Conservation (phyloP, 1,140 invertebrate species). For the Leptopilina boulardi region DNA sequence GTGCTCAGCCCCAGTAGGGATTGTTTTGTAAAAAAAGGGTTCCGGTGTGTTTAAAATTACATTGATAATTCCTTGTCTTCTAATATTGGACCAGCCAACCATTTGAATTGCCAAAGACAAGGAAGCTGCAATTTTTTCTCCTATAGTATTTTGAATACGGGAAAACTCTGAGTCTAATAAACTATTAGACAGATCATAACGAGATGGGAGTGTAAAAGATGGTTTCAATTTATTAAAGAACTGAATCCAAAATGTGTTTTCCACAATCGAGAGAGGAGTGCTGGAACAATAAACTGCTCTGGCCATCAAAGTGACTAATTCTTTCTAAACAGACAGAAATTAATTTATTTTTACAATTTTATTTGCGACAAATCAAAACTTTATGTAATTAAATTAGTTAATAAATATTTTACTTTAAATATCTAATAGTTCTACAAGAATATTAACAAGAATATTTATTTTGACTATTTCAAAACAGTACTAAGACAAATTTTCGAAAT, state of each 20-base stretch:
- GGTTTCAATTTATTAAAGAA: constrained; percentile 35
- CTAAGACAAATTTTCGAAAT: no score
- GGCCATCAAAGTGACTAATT: neutral
- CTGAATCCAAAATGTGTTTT: neutral
- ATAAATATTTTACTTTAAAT: no score
- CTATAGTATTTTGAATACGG: neutral
- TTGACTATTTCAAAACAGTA: no score
- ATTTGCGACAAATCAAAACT: no score
- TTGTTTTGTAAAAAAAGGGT: constrained; percentile 54
- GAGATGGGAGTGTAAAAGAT: constrained; percentile 35
- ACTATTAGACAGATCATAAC: constrained; percentile 37
- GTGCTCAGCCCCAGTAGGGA: constrained; percentile 39
- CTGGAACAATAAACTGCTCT: neutral
- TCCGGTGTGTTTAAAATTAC: constrained; percentile 54
- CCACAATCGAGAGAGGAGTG: neutral
- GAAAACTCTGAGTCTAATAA: constrained; percentile 18
- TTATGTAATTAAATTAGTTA: no score
- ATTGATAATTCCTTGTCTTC: constrained; percentile 53
- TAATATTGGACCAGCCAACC: constrained; percentile 56
- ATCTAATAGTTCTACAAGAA: no score
- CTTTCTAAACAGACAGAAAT: neutral
- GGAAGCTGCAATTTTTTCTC: constrained; percentile 37
- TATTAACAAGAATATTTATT: no score
- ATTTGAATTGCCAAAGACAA: constrained; percentile 48
- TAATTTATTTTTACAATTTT: neutral